These are phyloP conservation scores for Gracilinanus agilis DNA, from an alignment of 2,113 vertebrate species.

Conservation along the genomic window DNA sequence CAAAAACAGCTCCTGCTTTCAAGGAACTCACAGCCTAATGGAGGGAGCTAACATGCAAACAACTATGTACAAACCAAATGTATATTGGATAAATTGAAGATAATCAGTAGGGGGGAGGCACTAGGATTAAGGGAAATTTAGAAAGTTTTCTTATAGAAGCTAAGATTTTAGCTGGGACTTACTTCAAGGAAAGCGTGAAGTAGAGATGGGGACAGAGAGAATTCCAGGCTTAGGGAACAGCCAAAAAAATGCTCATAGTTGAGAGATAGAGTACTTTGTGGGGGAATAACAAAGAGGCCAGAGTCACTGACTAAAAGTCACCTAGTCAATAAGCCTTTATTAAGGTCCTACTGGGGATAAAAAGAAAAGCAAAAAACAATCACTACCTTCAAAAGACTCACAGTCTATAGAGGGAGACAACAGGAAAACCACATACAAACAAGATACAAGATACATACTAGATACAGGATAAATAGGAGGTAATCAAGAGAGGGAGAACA, in stretches of 20 bases:
- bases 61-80: not conserved
- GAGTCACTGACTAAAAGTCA: not conserved
- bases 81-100: not conserved
- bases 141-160: not conserved
- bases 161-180: not conserved
- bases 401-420: not conserved
- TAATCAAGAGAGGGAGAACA: not conserved
- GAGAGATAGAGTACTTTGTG: not conserved
- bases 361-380: not conserved
- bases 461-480: not conserved
- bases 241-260: not conserved
- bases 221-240: not conserved
- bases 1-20: not conserved
- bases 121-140: not conserved
- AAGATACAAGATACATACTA: not conserved
- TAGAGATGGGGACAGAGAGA: not conserved
- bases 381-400: not conserved
- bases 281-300: not conserved
- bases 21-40: not conserved
- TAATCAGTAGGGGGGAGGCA: not conserved
- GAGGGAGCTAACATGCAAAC: not conserved
- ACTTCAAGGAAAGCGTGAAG: not conserved
- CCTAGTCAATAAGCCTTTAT: not conserved
- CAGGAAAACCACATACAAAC: not conserved
- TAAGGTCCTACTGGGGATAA: not conserved